Percentiles rank a stretch among this genome's conserved stretches.
These are phyloP conservation scores for Collichthys lucidus DNA, from an alignment of 2,113 vertebrate species.

Conservation along the genomic window DNA sequence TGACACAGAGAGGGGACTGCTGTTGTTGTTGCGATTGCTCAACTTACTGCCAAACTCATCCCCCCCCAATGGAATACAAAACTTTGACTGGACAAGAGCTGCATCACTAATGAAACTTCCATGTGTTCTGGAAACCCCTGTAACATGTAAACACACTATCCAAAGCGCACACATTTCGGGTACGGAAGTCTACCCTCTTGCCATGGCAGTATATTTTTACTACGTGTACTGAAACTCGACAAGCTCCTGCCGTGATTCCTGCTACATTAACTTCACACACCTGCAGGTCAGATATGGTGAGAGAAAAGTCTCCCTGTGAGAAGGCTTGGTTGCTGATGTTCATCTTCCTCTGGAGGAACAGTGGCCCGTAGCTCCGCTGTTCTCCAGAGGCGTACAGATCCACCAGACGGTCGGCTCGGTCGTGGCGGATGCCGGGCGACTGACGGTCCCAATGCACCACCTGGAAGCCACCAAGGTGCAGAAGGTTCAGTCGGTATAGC, in stretches of 20 bases:
- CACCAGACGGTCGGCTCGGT: conserved; percentile 92
- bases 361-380: conserved; percentile 90
- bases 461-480: conserved; percentile 40
- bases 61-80: conserved; percentile 36
- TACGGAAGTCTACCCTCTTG: neutral
- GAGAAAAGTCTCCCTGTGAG: conserved; percentile 91
- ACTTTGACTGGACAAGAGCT: conserved; percentile 22
- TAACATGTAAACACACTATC: neutral
- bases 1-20: neutral
- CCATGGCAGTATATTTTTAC: neutral
- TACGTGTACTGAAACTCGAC: neutral
- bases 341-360: conserved; percentile 90
- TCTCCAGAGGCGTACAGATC: conserved; percentile 95
- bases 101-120: conserved; percentile 35
- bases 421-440: conserved; percentile 88
- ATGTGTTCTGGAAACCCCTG: conserved; percentile 23
- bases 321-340: conserved; percentile 88
- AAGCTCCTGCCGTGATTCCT: conserved; percentile 1
- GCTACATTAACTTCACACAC: conserved; percentile 41
- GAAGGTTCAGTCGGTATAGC: neutral
- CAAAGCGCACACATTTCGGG: neutral
- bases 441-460: conserved; percentile 97
- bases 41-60: conserved; percentile 11
- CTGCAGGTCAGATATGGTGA: conserved; percentile 84
- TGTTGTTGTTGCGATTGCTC: conserved; percentile 7